These are phyloP conservation scores for Hucho hucho DNA, from an alignment of 2,113 vertebrate genomes.

Conservation along the genomic window DNA sequence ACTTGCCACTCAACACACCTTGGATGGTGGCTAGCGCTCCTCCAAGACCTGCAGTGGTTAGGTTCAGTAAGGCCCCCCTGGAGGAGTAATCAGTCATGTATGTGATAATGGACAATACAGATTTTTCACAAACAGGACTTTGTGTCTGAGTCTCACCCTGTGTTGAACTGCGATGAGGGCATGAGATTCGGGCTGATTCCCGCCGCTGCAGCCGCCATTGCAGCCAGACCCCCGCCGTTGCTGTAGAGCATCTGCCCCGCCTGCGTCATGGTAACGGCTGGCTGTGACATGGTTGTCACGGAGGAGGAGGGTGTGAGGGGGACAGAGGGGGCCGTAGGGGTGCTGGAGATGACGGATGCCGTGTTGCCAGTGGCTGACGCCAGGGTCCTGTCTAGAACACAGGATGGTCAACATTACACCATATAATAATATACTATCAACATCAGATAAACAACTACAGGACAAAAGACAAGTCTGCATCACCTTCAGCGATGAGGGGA, in stretches of 20 bases:
- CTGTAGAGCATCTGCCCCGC: constrained; percentile 73
- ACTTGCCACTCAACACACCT: constrained; percentile 76
- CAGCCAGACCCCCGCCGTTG: constrained; percentile 78
- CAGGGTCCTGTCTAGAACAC: constrained; percentile 75
- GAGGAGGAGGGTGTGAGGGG: constrained; percentile 82
- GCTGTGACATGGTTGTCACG: constrained; percentile 69
- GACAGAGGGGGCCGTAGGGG: constrained; percentile 77
- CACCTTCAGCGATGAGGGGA: neutral
- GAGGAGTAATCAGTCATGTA: neutral
- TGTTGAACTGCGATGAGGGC: constrained; percentile 86
- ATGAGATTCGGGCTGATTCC: constrained; percentile 86
- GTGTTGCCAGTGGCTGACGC: constrained; percentile 74
- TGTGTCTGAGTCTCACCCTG: constrained; percentile 75
- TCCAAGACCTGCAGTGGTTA: constrained; percentile 84
- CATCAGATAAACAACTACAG: neutral
- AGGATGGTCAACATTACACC: neutral
- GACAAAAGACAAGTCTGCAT: neutral
- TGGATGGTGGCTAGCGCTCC: constrained; percentile 92
- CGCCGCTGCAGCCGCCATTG: constrained; percentile 86
- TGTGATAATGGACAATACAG: neutral
- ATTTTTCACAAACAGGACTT: neutral
- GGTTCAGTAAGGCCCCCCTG: constrained; percentile 90
- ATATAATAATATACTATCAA: neutral
- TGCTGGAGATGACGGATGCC: constrained; percentile 83
- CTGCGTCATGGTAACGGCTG: constrained; percentile 85